Base-by-base conservation (phyloP, 1,140 invertebrate species). In the Drosophila tristis region DNA sequence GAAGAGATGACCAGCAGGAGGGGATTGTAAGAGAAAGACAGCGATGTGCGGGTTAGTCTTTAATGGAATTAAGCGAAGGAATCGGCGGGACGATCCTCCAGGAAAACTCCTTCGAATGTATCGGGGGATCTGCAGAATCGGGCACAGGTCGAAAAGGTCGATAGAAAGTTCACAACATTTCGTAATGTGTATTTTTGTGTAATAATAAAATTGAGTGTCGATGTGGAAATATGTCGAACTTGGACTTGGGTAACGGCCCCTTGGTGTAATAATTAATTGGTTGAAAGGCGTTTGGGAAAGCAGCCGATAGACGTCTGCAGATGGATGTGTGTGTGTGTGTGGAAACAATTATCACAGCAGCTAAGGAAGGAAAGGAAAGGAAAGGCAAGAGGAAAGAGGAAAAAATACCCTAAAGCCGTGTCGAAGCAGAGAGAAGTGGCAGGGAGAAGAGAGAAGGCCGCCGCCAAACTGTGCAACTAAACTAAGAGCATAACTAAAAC, bases 211-310 rank as follows among this genome's bases (percentile, higher is more conserved):
- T 48, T 25, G 43, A 67, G 63, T 31, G 31, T 42, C 49, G 13
- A 60, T 50, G 47, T 39, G 26, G 16, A 42, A 44, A 31, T 31
- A 51, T 61, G 50, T 65, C 49, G 64, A 53, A 45, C 45, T 65
- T 25, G 45, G 60, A 78, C 67, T 73, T 72, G 48, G 42, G 60
- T 42, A 71, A 80, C 78, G 53, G 71, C 78, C 60, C 48, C 64
- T 45, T 67, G 64, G 58, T 80, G 78, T 80, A 74, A 60, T 80
- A 75, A 80, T 80, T 80, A 80, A 80, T 80, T 80, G 74, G 51
- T 39, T 59, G 60, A 70, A 70, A 70, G 66, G 66, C 64, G 57
- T 70, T 65, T 70, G 66, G 51, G 51, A 70, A 70, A 70, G 66
- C 64, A 51, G 51, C 35, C n/a, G 35, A 42, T 54, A 45, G 35